Evolutionary conservation across 2,888 invertebrate species (phyloP).

Genomic region (Griposia aprilina): DNA sequence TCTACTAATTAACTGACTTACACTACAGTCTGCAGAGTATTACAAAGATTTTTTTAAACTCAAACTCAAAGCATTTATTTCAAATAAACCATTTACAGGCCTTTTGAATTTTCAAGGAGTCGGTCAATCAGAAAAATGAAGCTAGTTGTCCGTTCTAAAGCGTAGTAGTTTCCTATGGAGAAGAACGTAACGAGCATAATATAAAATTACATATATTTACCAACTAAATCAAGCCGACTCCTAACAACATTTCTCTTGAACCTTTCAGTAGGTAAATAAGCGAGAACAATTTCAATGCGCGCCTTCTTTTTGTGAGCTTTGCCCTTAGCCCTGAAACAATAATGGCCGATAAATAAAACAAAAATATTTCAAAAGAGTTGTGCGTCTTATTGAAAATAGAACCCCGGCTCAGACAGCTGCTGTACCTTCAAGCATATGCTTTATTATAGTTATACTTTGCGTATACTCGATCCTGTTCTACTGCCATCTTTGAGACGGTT

Average conservation of each 20-base stretch:
- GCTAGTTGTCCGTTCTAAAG: neutral
- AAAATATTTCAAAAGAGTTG: neutral
- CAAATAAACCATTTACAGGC: neutral
- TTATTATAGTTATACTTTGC: too few species aligned
- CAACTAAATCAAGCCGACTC: slow-evolving; percentile 92
- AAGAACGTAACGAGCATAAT: neutral
- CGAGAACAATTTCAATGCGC: slow-evolving; percentile 88
- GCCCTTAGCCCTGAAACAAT: slow-evolving; percentile 67
- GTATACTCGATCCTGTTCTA: too few species aligned
- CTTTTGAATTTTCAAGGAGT: neutral
- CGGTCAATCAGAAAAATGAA: neutral
- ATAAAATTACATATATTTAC: slow-evolving; percentile 75
- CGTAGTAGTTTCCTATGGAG: neutral
- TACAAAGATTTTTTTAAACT: neutral
- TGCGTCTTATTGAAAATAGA: too few species aligned
- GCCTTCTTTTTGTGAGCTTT: slow-evolving; percentile 83
- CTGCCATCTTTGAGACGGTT: too few species aligned
- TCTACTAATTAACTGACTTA: neutral
- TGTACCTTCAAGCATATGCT: too few species aligned
- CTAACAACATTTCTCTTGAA: slow-evolving; percentile 92
- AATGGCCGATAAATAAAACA: slow-evolving; percentile 34
- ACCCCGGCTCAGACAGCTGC: too few species aligned
- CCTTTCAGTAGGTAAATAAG: slow-evolving; percentile 91
- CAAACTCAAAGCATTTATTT: neutral
- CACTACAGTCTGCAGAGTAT: neutral